phyloP scores from a whole-genome alignment of 2,888 invertebrate genomes.

The Dasysyrphus albostriatus region DNA sequence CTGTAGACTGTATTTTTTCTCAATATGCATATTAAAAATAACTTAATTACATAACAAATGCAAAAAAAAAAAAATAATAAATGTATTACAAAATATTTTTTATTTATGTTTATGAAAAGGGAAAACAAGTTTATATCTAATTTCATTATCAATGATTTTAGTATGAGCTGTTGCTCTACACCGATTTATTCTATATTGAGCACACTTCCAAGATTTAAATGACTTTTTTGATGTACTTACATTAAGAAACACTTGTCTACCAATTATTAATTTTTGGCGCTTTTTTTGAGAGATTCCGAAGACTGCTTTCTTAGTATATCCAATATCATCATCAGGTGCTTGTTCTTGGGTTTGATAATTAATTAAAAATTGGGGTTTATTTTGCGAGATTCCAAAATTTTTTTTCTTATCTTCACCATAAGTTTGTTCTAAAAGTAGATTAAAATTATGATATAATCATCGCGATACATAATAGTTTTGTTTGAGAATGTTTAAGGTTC shows the following conservation, averaged over 20 bases:
- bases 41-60: too few relatives aligned
- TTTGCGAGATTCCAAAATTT: neutral
- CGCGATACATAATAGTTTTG: too few relatives aligned
- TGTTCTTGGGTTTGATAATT: neutral
- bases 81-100: too few relatives aligned
- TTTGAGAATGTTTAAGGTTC: too few relatives aligned
- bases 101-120: conserved; percentile 31
- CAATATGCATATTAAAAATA: too few relatives aligned
- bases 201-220: conserved; percentile 77
- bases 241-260: conserved; percentile 7
- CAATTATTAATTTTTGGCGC: conserved; percentile 10
- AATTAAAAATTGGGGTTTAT: neutral
- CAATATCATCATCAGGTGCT: neutral
- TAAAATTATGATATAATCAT: too few relatives aligned
- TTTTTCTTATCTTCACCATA: neutral
- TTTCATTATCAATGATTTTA: conserved; percentile 76
- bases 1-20: neutral
- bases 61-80: neutral
- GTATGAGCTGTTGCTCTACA: conserved; percentile 78
- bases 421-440: neutral
- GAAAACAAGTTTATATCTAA: conserved; percentile 77
- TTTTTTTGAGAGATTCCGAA: conserved; percentile 33
- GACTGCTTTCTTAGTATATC: neutral
- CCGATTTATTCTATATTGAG: conserved; percentile 76
- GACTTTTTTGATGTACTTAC: conserved; percentile 43